Conservation (phyloP, 1,140 invertebrate genomes). For the Caenorhabditis inopinata region DNA sequence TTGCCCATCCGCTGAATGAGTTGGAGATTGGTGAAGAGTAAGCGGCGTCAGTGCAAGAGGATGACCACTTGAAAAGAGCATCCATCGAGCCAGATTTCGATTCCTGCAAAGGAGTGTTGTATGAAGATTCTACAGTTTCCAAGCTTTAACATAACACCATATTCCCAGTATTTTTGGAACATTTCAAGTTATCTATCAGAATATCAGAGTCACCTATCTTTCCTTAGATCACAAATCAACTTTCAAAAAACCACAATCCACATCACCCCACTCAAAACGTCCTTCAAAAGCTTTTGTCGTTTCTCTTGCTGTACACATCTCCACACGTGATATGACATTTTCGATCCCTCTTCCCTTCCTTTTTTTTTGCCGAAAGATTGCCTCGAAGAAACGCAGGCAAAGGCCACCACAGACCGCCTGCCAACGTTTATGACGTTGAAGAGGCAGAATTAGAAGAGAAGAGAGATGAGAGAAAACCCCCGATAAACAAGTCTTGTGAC, state of each 20-base stretch:
- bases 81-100: conserved; percentile 9
- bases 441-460: conserved; percentile 3
- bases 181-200: neutral
- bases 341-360: conserved; percentile 8
- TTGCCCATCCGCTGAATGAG: conserved; percentile 8
- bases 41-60: conserved; percentile 4
- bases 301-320: conserved; percentile 19
- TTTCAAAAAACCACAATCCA: conserved; percentile 29
- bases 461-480: conserved; percentile 10
- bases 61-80: conserved; percentile 16
- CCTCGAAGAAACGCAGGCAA: neutral
- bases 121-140: neutral
- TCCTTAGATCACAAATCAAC: conserved; percentile 1
- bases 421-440: conserved; percentile 17
- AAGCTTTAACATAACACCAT: neutral
- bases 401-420: conserved; percentile 28
- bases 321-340: conserved; percentile 30
- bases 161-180: neutral
- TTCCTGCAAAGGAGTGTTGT: neutral
- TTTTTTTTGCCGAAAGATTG: neutral
- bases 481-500: conserved; percentile 29
- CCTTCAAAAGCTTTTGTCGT: conserved; percentile 8
- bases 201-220: neutral
- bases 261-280: neutral
- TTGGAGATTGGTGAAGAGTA: neutral